These are phyloP conservation scores for Carettochelys insculpta DNA, from an alignment of 2,113 vertebrate genomes.

Conservation along the genomic window DNA sequence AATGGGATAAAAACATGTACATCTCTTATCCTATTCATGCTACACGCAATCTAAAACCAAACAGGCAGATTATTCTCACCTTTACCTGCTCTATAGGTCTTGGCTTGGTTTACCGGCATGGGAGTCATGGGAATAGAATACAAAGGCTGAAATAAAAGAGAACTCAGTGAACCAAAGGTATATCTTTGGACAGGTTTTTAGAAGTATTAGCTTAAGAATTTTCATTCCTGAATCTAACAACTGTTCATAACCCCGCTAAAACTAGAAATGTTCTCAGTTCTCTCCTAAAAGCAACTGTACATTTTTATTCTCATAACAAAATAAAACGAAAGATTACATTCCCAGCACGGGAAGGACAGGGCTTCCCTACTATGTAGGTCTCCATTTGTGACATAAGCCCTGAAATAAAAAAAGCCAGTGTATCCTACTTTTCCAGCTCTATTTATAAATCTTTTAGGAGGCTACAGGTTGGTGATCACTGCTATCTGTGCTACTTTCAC, in stretches of 20 bases:
- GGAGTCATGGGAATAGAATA: slow-evolving; percentile 97
- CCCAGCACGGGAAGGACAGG: not conserved
- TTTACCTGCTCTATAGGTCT: slow-evolving; percentile 99
- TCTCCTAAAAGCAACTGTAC: not conserved
- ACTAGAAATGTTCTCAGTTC: not conserved
- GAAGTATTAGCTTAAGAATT: not conserved
- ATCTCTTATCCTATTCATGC: slow-evolving; percentile 55
- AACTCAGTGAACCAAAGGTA: slow-evolving; percentile 43
- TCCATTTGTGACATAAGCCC: not conserved
- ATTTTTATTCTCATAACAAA: not conserved
- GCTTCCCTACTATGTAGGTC: not conserved
- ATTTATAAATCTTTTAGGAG: not conserved
- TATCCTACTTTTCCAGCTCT: not conserved
- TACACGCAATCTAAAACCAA: slow-evolving; percentile 77
- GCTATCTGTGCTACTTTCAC: not conserved
- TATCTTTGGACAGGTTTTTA: not conserved
- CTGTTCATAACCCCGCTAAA: not conserved
- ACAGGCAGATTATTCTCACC: slow-evolving; percentile 89
- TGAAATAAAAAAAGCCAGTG: no score
- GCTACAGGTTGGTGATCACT: not conserved
- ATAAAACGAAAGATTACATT: not conserved
- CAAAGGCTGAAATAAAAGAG: slow-evolving; percentile 84
- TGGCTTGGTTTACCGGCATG: slow-evolving; percentile 97
- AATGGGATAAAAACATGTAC: not conserved
- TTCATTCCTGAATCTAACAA: not conserved